Percentiles rank a stretch among this genome's conserved stretches.
Conservation (phyloP, 2,797 vertebrate genomes). For the Sebastes oblongus region DNA sequence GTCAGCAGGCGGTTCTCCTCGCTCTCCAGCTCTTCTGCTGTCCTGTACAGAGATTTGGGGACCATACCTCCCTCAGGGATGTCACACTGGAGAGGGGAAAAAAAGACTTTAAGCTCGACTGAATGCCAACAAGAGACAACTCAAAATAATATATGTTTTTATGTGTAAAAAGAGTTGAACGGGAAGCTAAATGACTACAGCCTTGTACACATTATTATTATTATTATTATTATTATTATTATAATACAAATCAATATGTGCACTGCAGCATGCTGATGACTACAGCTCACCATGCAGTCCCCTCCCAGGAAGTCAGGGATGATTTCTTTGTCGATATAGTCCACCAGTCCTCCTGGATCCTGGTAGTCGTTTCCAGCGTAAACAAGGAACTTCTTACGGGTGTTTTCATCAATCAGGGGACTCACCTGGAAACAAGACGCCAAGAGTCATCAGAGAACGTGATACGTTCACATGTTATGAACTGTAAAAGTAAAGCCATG, state of each 20-base stretch:
- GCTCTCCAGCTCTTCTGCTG: constrained; percentile 90
- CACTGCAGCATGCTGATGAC: neutral
- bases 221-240: no score
- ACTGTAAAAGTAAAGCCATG: neutral
- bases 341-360: constrained; percentile 90
- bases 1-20: constrained; percentile 90
- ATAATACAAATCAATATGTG: neutral
- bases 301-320: constrained; percentile 95
- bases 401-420: constrained; percentile 97
- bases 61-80: constrained; percentile 93
- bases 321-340: constrained; percentile 91
- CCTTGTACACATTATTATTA: no score
- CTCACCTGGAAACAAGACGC: constrained; percentile 84
- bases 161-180: neutral
- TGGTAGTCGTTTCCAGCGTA: constrained; percentile 97
- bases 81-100: constrained; percentile 83
- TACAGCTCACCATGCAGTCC: constrained; percentile 87
- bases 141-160: neutral
- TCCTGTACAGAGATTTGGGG: constrained; percentile 93
- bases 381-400: constrained; percentile 93
- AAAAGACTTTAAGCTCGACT: neutral
- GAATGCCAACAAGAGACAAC: neutral
- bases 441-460: neutral
- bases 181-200: neutral
- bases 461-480: neutral